phyloP scores from a whole-genome alignment of 23 tunicate species.

The Oikopleura vanhoeffeni region DNA sequence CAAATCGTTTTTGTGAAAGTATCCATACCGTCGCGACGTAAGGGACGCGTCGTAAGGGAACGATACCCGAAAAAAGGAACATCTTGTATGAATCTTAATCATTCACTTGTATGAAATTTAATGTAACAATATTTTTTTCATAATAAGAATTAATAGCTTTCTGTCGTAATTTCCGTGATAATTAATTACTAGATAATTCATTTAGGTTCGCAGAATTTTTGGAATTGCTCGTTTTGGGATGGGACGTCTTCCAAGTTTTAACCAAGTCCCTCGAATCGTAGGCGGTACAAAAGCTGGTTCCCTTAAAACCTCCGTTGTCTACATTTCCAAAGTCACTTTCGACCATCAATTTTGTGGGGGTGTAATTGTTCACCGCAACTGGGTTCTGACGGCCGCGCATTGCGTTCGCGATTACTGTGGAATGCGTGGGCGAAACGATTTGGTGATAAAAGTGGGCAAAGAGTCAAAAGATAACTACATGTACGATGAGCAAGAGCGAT shows the following conservation, averaged over 20 bases:
- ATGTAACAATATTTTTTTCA: too few relatives aligned
- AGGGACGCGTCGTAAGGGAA: too few relatives aligned
- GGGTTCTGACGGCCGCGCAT: constrained; percentile 92
- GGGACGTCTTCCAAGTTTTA: constrained; percentile 17
- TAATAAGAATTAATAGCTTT: too few relatives aligned
- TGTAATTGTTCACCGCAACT: constrained; percentile 27
- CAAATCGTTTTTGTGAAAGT: too few relatives aligned
- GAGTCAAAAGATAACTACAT: constrained; percentile 18
- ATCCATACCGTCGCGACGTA: too few relatives aligned
- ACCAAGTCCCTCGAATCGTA: constrained; percentile 59
- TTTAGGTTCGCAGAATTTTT: too few relatives aligned
- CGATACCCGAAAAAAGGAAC: too few relatives aligned
- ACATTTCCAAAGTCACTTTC: constrained; percentile 20
- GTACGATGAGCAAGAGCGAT: constrained; percentile 30
- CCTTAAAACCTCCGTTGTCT: constrained; percentile 38
- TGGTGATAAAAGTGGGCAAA: constrained; percentile 55
- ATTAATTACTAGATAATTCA: too few relatives aligned
- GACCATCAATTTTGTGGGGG: constrained; percentile 75
- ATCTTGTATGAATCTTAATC: too few relatives aligned
- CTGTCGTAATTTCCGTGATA: too few relatives aligned
- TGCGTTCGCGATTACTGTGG: constrained; percentile 53
- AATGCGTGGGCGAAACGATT: constrained; percentile 18
- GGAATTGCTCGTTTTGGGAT: neutral
- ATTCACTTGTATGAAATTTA: too few relatives aligned
- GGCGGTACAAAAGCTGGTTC: constrained; percentile 59